Evolutionary conservation across 2,888 invertebrate genomes (phyloP).

Genomic region (Tholera decimalis): DNA sequence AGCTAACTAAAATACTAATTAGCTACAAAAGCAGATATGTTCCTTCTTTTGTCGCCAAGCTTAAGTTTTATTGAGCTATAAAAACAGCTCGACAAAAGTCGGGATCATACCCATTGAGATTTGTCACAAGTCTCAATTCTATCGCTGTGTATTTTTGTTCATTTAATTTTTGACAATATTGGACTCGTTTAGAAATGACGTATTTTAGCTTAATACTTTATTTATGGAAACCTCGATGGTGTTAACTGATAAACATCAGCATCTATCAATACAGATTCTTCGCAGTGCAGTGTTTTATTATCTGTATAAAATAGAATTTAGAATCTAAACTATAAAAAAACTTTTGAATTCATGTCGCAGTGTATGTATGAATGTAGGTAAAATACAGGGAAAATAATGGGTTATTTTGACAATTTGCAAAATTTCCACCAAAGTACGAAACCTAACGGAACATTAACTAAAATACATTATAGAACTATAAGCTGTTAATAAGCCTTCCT

Average conservation of each 20-base stretch:
- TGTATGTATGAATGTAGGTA: too few species aligned
- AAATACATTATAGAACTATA: neutral
- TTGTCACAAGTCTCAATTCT: neutral
- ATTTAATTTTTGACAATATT: neutral
- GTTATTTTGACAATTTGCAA: too few species aligned
- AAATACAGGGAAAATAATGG: too few species aligned
- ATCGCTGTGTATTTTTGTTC: constrained; percentile 17
- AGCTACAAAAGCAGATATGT: constrained; percentile 50
- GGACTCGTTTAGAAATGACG: neutral
- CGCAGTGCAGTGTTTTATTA: too few species aligned
- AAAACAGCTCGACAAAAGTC: too few species aligned
- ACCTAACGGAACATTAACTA: neutral
- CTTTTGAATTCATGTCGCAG: too few species aligned
- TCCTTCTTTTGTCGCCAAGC: constrained; percentile 13
- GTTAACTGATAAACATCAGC: too few species aligned
- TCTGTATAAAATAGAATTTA: too few species aligned
- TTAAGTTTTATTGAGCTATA: constrained; percentile 23
- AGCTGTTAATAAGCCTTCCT: neutral
- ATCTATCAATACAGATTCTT: too few species aligned
- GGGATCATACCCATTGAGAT: too few species aligned
- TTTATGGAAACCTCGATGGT: too few species aligned
- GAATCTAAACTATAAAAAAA: too few species aligned
- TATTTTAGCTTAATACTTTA: neutral
- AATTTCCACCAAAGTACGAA: neutral
- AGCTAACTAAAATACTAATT: constrained; percentile 84